Conservation (phyloP, 1,140 invertebrate species). For the Stegodyphus mimosarum region DNA sequence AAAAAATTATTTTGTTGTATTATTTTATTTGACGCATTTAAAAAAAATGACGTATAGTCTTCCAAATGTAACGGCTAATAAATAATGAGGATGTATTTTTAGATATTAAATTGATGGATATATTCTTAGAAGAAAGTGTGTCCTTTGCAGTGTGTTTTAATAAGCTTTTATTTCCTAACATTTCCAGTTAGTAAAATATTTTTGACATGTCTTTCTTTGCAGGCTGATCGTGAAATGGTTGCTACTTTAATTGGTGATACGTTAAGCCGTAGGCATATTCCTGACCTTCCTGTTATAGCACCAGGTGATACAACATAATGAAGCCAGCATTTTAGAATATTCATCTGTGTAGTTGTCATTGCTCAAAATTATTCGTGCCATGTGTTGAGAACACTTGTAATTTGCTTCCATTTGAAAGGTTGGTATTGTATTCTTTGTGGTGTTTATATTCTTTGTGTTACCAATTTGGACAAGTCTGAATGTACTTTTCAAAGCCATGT, state of each 20-base stretch:
- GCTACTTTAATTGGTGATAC: constrained; percentile 59
- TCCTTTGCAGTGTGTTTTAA: too few relatives aligned
- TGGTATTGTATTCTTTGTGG: too few relatives aligned
- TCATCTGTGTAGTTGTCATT: background rate
- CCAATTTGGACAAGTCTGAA: background rate
- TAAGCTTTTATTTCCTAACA: too few relatives aligned
- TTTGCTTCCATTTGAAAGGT: constrained; percentile 18
- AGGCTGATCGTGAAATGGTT: constrained; percentile 63
- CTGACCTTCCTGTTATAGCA: constrained; percentile 14
- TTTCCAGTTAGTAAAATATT: too few relatives aligned
- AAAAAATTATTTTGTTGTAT: too few relatives aligned
- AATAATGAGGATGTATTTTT: too few relatives aligned
- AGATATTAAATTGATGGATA: too few relatives aligned
- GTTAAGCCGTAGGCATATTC: constrained; percentile 40
- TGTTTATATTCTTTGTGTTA: background rate
- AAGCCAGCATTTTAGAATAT: background rate
- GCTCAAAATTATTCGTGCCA: constrained; percentile 8
- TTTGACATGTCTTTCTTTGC: background rate
- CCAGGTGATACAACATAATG: background rate
- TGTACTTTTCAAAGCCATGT: background rate
- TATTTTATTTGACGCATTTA: too few relatives aligned
- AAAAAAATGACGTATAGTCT: too few relatives aligned
- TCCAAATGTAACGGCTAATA: too few relatives aligned
- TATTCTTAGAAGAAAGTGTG: too few relatives aligned
- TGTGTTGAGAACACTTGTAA: constrained; percentile 2